These are phyloP conservation scores for Oryzaephilus surinamensis DNA, from an alignment of 1,140 invertebrate species.

Conservation along the genomic window DNA sequence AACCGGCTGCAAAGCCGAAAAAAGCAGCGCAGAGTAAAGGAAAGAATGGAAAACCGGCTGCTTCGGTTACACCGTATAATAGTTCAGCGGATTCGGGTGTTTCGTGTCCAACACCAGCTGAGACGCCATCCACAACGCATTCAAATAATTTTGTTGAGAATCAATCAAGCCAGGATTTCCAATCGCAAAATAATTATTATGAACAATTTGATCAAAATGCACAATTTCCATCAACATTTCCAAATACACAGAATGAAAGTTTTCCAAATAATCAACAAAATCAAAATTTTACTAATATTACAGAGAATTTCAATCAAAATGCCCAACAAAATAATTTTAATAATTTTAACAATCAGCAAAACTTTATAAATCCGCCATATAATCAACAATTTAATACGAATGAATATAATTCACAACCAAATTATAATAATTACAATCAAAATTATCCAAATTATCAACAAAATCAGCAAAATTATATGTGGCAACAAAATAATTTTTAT, in stretches of 20 bases:
- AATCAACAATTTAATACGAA: not conserved
- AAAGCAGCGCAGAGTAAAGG: slow-evolving; percentile 19
- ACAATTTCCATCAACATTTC: too few relatives aligned
- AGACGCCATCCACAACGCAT: slow-evolving; percentile 1
- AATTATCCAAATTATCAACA: slow-evolving; percentile 5
- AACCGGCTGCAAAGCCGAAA: slow-evolving; percentile 24
- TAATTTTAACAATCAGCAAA: slow-evolving; percentile 3
- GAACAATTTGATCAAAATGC: too few relatives aligned
- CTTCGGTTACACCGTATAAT: slow-evolving; percentile 52
- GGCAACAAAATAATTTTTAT: slow-evolving; percentile 22
- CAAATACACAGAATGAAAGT: too few relatives aligned
- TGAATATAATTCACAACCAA: not conserved
- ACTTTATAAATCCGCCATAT: slow-evolving; percentile 5
- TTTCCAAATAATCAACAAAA: not conserved
- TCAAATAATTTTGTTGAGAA: slow-evolving; percentile 3
- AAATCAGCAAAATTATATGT: slow-evolving; percentile 8
- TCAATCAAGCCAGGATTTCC: not conserved
- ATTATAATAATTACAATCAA: slow-evolving; percentile 10
- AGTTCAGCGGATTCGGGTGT: slow-evolving; percentile 4
- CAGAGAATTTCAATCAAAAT: slow-evolving; percentile 14
- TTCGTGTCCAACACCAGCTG: not conserved
- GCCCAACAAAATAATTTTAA: slow-evolving; percentile 6
- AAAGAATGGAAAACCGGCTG: slow-evolving; percentile 47
- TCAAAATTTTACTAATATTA: slow-evolving; percentile 15
- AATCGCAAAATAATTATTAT: too few relatives aligned